A percentile compares a stretch with the other conserved stretches of the same genome.
These are phyloP conservation scores for Lacanobia wlatinum DNA, from an alignment of 2,888 invertebrate genomes.

Conservation along the genomic window DNA sequence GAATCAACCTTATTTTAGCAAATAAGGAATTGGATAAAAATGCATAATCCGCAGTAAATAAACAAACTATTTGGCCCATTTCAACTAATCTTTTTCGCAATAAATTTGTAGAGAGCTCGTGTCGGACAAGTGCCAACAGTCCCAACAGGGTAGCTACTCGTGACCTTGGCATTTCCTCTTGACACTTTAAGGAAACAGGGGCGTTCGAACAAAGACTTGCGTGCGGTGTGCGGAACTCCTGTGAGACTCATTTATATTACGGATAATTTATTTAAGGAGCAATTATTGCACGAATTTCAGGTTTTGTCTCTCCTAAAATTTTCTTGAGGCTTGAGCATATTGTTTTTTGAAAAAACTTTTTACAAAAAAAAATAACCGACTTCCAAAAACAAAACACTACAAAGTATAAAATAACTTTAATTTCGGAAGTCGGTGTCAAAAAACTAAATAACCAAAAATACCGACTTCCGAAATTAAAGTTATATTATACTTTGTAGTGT, in stretches of 20 bases:
- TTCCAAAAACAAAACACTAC: too few species aligned
- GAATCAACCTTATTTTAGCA: neutral
- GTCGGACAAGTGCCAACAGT: slow-evolving; percentile 48
- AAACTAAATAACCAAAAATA: too few species aligned
- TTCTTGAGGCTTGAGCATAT: neutral
- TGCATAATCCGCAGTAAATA: neutral
- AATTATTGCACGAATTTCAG: neutral
- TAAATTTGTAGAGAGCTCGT: slow-evolving; percentile 36
- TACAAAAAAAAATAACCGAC: too few species aligned
- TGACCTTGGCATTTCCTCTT: slow-evolving; percentile 54
- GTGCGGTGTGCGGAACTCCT: slow-evolving; percentile 1
- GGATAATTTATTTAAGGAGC: neutral
- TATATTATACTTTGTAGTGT: too few species aligned
- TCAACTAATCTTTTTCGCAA: neutral
- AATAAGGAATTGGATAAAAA: neutral
- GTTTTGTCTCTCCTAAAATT: neutral
- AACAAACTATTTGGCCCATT: slow-evolving; percentile 1
- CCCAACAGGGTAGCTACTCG: slow-evolving; percentile 2
- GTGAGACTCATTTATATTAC: slow-evolving; percentile 14
- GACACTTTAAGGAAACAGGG: slow-evolving; percentile 41
- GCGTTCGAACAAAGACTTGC: slow-evolving; percentile 25
- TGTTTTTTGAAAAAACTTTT: too few species aligned
- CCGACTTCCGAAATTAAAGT: too few species aligned
- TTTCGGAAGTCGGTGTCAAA: too few species aligned
- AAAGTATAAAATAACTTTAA: too few species aligned